A percentile compares a stretch with the other conserved stretches of the same genome.
phyloP scores from a whole-genome alignment of 2,113 vertebrate species.

The Odontesthes bonariensis region DNA sequence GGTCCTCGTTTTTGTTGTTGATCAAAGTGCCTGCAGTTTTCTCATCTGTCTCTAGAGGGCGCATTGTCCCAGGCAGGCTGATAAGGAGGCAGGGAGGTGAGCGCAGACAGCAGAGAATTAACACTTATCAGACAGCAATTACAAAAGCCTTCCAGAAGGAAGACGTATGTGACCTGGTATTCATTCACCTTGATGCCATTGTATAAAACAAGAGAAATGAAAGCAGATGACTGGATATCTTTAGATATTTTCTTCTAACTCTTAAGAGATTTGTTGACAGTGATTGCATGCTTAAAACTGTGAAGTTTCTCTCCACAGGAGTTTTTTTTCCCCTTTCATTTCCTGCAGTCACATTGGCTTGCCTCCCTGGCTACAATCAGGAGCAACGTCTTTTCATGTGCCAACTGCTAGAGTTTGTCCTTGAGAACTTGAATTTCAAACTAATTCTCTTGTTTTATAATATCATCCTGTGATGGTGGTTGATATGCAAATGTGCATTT shows the following conservation, averaged over 20 bases:
- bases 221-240: constrained; percentile 33
- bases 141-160: constrained; percentile 8
- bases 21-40: constrained; percentile 69
- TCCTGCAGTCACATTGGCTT: constrained; percentile 48
- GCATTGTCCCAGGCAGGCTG: constrained; percentile 59
- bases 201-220: not conserved
- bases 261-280: constrained; percentile 31
- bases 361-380: constrained; percentile 39
- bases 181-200: constrained; percentile 8
- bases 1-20: constrained; percentile 68
- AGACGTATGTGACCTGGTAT: constrained; percentile 5
- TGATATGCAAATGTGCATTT: constrained; percentile 25
- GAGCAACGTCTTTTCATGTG: constrained; percentile 36
- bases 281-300: constrained; percentile 9
- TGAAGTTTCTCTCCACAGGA: constrained; percentile 29
- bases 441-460: not conserved
- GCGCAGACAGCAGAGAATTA: constrained; percentile 38
- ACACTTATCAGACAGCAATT: constrained; percentile 37
- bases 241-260: constrained; percentile 17
- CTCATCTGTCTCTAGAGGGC: constrained; percentile 74
- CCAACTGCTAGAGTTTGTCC: constrained; percentile 42
- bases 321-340: constrained; percentile 50
- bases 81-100: constrained; percentile 46
- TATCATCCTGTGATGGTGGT: not conserved
- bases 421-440: constrained; percentile 34